Conservation (phyloP, 2,888 invertebrate genomes). For the Malacosoma neustria region DNA sequence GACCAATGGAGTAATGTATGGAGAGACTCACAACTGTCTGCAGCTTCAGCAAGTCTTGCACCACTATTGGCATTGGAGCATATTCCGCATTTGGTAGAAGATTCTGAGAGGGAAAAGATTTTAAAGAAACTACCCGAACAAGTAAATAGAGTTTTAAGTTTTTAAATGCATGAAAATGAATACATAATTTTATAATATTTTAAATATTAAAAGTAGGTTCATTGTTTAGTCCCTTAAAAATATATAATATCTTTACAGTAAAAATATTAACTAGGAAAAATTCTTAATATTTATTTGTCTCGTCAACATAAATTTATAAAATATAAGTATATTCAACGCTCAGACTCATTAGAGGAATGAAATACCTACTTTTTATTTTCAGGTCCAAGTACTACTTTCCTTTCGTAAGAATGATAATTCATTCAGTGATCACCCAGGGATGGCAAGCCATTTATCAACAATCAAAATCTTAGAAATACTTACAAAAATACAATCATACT, state of each 20-base stretch:
- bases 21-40: slow-evolving; percentile 63
- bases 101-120: slow-evolving; percentile 61
- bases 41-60: slow-evolving; percentile 75
- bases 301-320: no score
- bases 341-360: no score
- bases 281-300: no score
- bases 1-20: slow-evolving; percentile 61
- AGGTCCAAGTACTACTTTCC: slow-evolving; percentile 77
- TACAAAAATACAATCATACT: slow-evolving; percentile 75
- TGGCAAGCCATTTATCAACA: slow-evolving; percentile 76
- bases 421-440: slow-evolving; percentile 78
- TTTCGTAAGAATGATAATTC: slow-evolving; percentile 79
- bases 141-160: slow-evolving; percentile 31
- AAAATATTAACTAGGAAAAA: no score
- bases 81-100: slow-evolving; percentile 67
- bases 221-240: no score
- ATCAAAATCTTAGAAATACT: slow-evolving; percentile 76
- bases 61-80: slow-evolving; percentile 73
- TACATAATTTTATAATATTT: not conserved
- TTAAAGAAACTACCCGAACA: slow-evolving; percentile 72
- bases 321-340: no score
- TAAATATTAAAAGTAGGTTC: no score
- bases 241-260: no score
- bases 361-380: no score
- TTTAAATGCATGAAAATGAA: not conserved